Conservation (phyloP, 2,113 vertebrate species). For the Camelus bactrianus region DNA sequence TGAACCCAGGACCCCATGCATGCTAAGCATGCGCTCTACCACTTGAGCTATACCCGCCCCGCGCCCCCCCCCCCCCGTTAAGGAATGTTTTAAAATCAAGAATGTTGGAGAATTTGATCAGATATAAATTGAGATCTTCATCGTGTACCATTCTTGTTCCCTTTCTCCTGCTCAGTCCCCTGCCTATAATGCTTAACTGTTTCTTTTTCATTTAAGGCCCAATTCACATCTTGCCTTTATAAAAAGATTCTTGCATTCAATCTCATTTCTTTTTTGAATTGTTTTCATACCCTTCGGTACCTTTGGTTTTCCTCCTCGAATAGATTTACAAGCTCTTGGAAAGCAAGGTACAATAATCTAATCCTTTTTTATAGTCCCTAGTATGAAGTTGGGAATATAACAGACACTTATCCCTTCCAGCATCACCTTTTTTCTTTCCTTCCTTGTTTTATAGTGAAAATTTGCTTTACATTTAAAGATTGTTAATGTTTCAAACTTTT, state of each 20-base stretch:
- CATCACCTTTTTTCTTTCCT: background rate
- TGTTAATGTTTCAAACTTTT: background rate
- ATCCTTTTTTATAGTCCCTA: background rate
- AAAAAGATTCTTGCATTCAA: background rate
- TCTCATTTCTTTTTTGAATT: background rate
- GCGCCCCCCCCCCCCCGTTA: background rate
- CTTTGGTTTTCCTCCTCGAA: background rate
- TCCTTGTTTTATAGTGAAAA: background rate
- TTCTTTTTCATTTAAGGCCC: background rate
- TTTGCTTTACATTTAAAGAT: background rate
- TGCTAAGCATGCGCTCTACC: too few species aligned
- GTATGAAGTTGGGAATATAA: background rate
- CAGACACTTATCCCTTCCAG: background rate
- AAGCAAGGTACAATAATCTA: background rate
- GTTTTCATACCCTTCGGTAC: background rate
- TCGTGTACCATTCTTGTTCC: background rate
- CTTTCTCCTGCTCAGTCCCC: background rate
- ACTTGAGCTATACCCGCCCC: too few species aligned
- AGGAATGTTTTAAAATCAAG: background rate
- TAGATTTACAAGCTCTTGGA: background rate
- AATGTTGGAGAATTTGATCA: conserved; percentile 38
- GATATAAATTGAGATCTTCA: background rate
- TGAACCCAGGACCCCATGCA: too few species aligned
- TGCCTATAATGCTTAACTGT: background rate
- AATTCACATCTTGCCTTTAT: background rate